phyloP scores from a whole-genome alignment of 1,140 invertebrate genomes.

The Drosophila truncata region DNA sequence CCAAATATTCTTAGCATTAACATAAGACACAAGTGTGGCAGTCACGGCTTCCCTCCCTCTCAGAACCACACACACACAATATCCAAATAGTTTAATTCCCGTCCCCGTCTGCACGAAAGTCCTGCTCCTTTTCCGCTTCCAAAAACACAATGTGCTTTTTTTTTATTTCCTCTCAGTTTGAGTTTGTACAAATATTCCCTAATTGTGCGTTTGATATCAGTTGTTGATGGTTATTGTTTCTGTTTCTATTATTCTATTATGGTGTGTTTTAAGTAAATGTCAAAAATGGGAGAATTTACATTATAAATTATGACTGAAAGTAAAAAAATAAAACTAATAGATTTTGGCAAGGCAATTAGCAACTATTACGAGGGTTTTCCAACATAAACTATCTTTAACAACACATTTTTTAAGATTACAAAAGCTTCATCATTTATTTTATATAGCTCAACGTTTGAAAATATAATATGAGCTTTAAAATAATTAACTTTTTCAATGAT shows the following conservation, averaged over 20 bases:
- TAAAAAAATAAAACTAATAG: too few relatives aligned
- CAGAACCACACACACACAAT: conserved; percentile 25
- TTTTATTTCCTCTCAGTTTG: conserved; percentile 5
- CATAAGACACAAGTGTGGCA: conserved; percentile 64
- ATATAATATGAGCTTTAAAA: too few relatives aligned
- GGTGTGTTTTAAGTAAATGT: background rate
- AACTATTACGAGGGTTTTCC: background rate
- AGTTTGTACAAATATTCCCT: conserved; percentile 37
- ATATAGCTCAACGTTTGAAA: too few relatives aligned
- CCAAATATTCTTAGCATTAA: conserved; percentile 67
- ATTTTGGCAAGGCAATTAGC: background rate
- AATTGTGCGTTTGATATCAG: conserved; percentile 41
- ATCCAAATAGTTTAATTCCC: background rate
- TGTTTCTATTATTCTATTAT: background rate
- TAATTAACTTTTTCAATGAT: too few relatives aligned
- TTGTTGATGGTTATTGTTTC: conserved; percentile 44
- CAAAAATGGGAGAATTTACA: too few relatives aligned
- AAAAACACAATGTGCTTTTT: conserved; percentile 35
- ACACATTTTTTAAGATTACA: background rate
- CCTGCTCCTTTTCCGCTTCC: conserved; percentile 32
- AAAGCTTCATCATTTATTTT: too few relatives aligned
- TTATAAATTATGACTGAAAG: too few relatives aligned
- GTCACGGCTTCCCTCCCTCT: conserved; percentile 43
- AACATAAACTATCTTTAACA: background rate
- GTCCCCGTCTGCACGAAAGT: conserved; percentile 16